phyloP scores from a whole-genome alignment of 2,888 invertebrate species.

The Cephus spinipes region DNA sequence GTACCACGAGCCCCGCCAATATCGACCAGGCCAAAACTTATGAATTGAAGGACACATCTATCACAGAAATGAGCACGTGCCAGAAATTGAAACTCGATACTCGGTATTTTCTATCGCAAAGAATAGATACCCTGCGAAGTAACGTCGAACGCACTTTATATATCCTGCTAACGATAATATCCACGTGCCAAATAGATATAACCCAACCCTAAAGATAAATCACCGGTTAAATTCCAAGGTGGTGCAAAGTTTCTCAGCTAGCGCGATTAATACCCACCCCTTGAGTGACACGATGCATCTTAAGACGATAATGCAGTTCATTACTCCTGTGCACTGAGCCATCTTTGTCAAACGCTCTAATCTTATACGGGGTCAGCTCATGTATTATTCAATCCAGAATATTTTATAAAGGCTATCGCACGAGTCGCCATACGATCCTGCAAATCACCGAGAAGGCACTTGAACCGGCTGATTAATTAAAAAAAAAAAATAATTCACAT shows the following conservation, averaged over 20 bases:
- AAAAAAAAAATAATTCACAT: too few species aligned
- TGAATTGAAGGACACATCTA: not conserved
- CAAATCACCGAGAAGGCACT: too few species aligned
- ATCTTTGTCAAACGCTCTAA: not conserved
- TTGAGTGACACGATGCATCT: constrained; percentile 41
- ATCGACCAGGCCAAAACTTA: not conserved
- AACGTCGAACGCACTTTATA: not conserved
- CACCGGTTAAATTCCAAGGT: not conserved
- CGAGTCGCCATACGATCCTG: too few species aligned
- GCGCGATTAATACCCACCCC: constrained; percentile 14
- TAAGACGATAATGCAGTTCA: constrained; percentile 41
- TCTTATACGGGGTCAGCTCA: constrained; percentile 36
- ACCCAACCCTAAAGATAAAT: not conserved
- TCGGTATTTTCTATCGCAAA: too few species aligned
- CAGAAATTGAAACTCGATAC: too few species aligned
- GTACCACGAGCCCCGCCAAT: not conserved
- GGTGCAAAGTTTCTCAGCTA: not conserved
- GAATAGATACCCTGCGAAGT: too few species aligned
- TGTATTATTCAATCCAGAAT: constrained; percentile 36
- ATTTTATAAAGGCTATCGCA: too few species aligned
- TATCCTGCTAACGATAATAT: not conserved
- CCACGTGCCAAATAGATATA: not conserved
- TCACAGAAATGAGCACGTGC: not conserved
- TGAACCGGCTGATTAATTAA: too few species aligned
- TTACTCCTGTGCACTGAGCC: constrained; percentile 29